Evolutionary conservation across 2,113 vertebrate species (phyloP), one percentile per base, ranked within the genome.

Genomic region (Tautogolabrus adspersus): DNA sequence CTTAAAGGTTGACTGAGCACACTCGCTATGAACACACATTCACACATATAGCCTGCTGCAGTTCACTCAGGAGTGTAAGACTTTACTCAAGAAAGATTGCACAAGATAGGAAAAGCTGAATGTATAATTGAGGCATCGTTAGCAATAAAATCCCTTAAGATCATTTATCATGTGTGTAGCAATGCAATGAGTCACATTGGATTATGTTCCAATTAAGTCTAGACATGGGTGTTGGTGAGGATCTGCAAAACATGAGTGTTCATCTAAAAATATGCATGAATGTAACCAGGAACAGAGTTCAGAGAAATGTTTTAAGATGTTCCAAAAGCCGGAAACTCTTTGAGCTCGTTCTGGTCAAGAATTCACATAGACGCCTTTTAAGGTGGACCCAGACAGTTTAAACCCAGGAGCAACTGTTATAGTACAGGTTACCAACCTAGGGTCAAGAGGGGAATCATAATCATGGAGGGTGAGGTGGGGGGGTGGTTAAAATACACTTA

Each of bases 1-100:
- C 77, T 79, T 66, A 58, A 73, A 59, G 67, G 67, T 82, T 81
- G 66, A 58, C 11, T 1, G 72, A 79, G 69, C 84, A 89, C 80
- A 66, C 52, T 79, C 69, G 77, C 23, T 72, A 47, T 66, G 23
- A 57, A 49, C 67, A 66, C 79, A 81, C 46, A 66, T 15, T 61
- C 15, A 71, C 46, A 61, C 38, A 58, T 26, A 11, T 8, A 63
- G 68, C 40, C 47, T 40, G 37, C 51, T 34, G 34, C 54, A 30
- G 42, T 37, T 62, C 8, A 21, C 11, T 60, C 1, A 37, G 23
- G 10, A 61, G 66, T 55, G 19, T 10, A 37, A 23, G 10, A 9
- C 34, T 16, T 30, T 6, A 37, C 42, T 62, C 9, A 56, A 34
- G n/a, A 58, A 16, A 49, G 19, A n/a, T 55, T 77, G 23, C 5